phyloP scores from a whole-genome alignment of 1,140 invertebrate species.

The Daktulosphaira vitifoliae region DNA sequence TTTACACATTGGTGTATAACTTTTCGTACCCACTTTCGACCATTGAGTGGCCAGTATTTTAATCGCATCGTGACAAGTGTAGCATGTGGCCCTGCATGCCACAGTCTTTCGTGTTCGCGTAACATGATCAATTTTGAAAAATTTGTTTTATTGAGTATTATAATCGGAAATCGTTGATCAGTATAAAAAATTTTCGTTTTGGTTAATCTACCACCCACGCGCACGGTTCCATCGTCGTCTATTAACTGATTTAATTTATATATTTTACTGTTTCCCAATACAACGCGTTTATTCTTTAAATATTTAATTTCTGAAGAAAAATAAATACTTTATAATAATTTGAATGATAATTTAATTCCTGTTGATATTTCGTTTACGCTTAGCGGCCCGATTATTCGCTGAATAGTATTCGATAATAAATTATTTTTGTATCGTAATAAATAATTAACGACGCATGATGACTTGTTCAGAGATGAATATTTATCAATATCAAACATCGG shows the following conservation, averaged over 20 bases:
- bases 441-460: not conserved
- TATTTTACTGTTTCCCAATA: not conserved
- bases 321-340: not conserved
- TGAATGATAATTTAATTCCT: not conserved
- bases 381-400: not conserved
- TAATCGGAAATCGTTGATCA: not conserved
- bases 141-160: not conserved
- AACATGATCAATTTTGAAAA: slow-evolving; percentile 8
- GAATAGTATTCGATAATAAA: not conserved
- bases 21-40: not conserved
- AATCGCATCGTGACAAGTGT: not conserved
- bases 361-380: not conserved
- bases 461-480: not conserved
- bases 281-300: not conserved
- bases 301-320: not conserved
- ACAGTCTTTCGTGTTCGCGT: slow-evolving; percentile 13
- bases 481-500: not conserved
- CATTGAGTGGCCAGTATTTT: slow-evolving; percentile 21
- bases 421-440: not conserved
- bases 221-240: not conserved
- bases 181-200: not conserved
- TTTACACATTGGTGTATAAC: slow-evolving; percentile 10
- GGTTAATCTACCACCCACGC: slow-evolving; percentile 6
- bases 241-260: slow-evolving; percentile 1
- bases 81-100: slow-evolving; percentile 3